Conservation (phyloP, 1,140 invertebrate species). For the Trichomalopsis sarcophagae region DNA sequence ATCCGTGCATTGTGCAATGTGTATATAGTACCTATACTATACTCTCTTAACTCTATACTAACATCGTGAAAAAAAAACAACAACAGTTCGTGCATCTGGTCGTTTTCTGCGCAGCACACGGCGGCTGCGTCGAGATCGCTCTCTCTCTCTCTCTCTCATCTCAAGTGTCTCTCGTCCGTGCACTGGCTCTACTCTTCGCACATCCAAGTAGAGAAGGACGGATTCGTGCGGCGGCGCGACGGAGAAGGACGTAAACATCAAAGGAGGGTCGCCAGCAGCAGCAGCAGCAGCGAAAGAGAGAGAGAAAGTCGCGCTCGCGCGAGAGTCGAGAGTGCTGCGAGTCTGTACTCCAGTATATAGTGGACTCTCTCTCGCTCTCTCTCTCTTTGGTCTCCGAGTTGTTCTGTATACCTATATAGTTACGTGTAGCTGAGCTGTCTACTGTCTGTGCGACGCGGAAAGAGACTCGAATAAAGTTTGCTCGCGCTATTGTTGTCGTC, state of each 20-base stretch:
- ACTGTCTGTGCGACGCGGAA: background rate
- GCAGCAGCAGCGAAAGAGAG: background rate
- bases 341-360: background rate
- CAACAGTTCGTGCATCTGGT: slow-evolving; percentile 38
- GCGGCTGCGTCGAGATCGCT: background rate
- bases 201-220: background rate
- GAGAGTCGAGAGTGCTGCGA: background rate
- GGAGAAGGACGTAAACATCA: slow-evolving; percentile 22
- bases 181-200: background rate
- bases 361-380: background rate
- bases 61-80: slow-evolving; percentile 27
- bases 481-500: background rate
- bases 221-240: background rate
- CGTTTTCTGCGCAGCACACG: slow-evolving; percentile 44
- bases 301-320: background rate
- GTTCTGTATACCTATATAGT: background rate
- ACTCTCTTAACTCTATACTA: background rate
- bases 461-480: background rate
- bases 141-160: background rate
- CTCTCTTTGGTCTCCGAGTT: background rate
- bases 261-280: background rate
- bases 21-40: background rate
- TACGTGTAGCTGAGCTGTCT: background rate
- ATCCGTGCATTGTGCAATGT: too few species aligned
- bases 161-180: slow-evolving; percentile 1